Conservation (phyloP, 2,888 invertebrate species). For the Tetheella fluctuosa region DNA sequence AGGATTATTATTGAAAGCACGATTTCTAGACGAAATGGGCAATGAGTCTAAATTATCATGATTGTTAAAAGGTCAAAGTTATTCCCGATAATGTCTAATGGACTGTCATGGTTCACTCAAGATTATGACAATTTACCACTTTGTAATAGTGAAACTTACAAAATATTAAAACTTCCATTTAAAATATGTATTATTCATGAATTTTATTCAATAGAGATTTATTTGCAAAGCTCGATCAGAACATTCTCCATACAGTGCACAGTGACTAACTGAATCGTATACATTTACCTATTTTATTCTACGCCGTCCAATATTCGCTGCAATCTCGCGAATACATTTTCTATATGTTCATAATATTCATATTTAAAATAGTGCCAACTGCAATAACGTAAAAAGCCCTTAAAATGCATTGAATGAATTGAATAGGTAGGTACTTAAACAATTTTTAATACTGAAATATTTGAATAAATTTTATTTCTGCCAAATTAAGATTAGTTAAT, state of each 20-base stretch:
- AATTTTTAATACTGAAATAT: not conserved
- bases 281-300: slow-evolving; percentile 34
- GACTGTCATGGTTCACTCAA: slow-evolving; percentile 1
- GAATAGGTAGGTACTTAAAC: too few species aligned
- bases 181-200: not conserved
- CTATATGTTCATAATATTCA: slow-evolving; percentile 42
- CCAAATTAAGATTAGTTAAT: slow-evolving; percentile 10
- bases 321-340: slow-evolving; percentile 40
- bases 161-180: not conserved
- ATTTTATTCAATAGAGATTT: slow-evolving; percentile 3
- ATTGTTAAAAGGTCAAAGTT: not conserved
- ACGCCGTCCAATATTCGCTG: slow-evolving; percentile 40
- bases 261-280: not conserved
- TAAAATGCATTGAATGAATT: too few species aligned
- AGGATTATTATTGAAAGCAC: slow-evolving; percentile 34
- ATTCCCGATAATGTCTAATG: slow-evolving; percentile 1
- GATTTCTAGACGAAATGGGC: slow-evolving; percentile 37
- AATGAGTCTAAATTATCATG: slow-evolving; percentile 13
- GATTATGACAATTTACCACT: not conserved
- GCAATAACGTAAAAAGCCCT: not conserved
- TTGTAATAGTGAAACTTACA: not conserved
- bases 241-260: not conserved
- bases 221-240: not conserved
- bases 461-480: not conserved
- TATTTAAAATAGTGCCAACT: slow-evolving; percentile 33